Evolutionary conservation across 2,888 invertebrate species (phyloP).

Genomic region (Acleris sparsana): DNA sequence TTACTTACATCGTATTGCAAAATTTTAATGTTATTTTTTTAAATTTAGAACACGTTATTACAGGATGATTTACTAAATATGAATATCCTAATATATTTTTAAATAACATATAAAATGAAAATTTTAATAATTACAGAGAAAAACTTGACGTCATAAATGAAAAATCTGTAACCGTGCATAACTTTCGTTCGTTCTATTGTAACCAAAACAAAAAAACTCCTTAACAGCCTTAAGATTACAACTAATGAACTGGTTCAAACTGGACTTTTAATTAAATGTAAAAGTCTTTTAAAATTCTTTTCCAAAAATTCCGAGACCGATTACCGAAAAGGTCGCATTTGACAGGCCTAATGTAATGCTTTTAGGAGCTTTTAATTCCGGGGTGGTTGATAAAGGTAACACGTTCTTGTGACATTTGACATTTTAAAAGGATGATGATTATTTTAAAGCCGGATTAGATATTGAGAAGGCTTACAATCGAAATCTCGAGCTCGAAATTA

Average conservation of each 20-base stretch:
- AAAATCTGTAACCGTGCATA: too few relatives aligned
- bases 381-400: conserved; percentile 18
- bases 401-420: conserved; percentile 13
- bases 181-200: too few relatives aligned
- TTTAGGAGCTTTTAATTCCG: conserved; percentile 30
- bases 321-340: conserved; percentile 31
- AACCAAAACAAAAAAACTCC: too few relatives aligned
- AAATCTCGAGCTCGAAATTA: too few relatives aligned
- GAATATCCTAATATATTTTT: too few relatives aligned
- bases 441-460: conserved; percentile 7
- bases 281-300: conserved; percentile 26
- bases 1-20: background rate
- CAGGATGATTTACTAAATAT: too few relatives aligned
- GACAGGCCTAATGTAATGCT: conserved; percentile 30
- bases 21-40: too few relatives aligned
- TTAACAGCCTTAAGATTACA: background rate
- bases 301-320: conserved; percentile 27
- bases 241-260: conserved; percentile 18
- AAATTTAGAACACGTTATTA: too few relatives aligned
- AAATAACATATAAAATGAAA: too few relatives aligned
- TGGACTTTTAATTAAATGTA: conserved; percentile 27
- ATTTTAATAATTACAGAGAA: too few relatives aligned
- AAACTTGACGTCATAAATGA: too few relatives aligned
- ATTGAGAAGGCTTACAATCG: too few relatives aligned
- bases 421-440: conserved; percentile 17